Percentiles rank a stretch among this genome's conserved stretches.
Conservation (phyloP, 2,113 vertebrate genomes). For the Zingel zingel region DNA sequence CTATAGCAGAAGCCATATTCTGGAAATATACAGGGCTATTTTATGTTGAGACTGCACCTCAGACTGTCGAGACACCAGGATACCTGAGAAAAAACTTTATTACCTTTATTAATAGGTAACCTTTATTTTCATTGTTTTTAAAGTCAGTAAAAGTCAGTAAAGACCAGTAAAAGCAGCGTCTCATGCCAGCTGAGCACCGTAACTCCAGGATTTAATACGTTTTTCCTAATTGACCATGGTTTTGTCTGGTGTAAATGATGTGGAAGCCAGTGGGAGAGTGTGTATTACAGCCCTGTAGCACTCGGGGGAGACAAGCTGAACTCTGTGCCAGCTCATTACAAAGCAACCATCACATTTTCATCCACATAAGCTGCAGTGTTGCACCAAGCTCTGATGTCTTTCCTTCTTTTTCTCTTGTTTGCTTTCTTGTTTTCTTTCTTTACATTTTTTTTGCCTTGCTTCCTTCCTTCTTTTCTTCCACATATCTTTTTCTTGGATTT, state of each 20-base stretch:
- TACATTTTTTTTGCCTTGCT: background rate
- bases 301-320: constrained; percentile 10
- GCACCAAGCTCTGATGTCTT: background rate
- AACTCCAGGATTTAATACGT: constrained; percentile 35
- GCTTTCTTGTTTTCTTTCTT: background rate
- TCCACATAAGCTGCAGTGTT: constrained; percentile 49
- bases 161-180: constrained; percentile 22
- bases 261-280: constrained; percentile 34
- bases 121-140: constrained; percentile 14
- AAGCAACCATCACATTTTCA: constrained; percentile 64
- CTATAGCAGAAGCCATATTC: no score
- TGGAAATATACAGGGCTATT: background rate
- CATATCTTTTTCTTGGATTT: background rate
- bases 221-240: constrained; percentile 71
- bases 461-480: background rate
- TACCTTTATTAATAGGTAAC: background rate
- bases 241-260: constrained; percentile 45
- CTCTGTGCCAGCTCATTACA: constrained; percentile 28
- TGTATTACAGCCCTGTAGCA: constrained; percentile 18
- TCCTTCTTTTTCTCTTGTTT: background rate
- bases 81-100: background rate
- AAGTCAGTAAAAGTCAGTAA: constrained; percentile 23
- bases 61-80: background rate
- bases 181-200: constrained; percentile 25
- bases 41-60: background rate